Evolutionary conservation across 2,797 vertebrate species (phyloP), one percentile per base, ranked within the genome.

Genomic region (Scomberomorus guttatus): DNA sequence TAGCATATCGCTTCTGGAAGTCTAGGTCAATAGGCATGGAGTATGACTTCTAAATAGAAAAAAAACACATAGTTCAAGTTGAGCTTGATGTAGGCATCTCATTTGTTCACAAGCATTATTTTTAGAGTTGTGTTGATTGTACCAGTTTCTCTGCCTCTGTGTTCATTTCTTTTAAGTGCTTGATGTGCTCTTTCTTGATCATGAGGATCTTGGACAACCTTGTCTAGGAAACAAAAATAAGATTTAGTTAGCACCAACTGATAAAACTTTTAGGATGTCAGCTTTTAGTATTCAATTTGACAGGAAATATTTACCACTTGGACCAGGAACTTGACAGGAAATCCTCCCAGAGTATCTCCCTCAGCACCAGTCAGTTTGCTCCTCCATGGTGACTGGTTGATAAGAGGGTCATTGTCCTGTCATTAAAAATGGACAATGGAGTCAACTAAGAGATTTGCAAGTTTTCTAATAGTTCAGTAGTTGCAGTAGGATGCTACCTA

Each of bases 151-250:
- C 98, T 87, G 98, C 98, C 90, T 99, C 98, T 3, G 97, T 97
- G 89, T 99, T 99, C 98, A 99, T 99, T 91, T 99, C 98, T 91
- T 97, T 98, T 89, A 99, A 95, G 89, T 98, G 97, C 91, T 97
- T 99, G 90, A 99, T 98, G 92, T 98, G 98, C 44, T 99, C 98
- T 85, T 99, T 99, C 93, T 99, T 99, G 91, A 99, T 98, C 98
- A 99, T 99, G 71, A 99, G 97, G 86, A 99, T 99, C 96, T 99
- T 99, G 17, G 98, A 99, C 92, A 99, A 92, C 87, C 97, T 96
- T 12, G 98, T 99, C 98, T 99, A 44, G n/a, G 63, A 1, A 80
- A 14, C 10, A 5, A 56, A 66, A 69, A 74, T 7, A 54, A 42
- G 1, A 52, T 29, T 61, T 2, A 24, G 15, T 80, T 58, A 39